Evolutionary conservation across 2,113 vertebrate genomes (phyloP).

Genomic region (Rafetus swinhoei): DNA sequence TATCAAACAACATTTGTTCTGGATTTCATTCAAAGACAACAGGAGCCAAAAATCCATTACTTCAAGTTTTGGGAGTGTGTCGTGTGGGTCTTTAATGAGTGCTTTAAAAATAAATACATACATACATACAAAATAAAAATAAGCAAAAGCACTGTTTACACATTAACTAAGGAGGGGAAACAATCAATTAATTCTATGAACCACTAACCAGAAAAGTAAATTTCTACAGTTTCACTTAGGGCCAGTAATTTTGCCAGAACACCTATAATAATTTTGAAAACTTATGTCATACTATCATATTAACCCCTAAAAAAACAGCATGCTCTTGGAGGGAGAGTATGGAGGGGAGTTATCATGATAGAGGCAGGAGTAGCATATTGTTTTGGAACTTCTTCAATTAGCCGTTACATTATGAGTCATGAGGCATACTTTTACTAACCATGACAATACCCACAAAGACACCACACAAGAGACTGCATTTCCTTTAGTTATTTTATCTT

Average conservation of each 20-base stretch:
- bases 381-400: not conserved
- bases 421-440: not conserved
- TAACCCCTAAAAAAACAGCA: not conserved
- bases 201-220: not conserved
- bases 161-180: constrained; percentile 41
- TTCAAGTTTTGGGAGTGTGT: constrained; percentile 51
- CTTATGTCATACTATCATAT: not conserved
- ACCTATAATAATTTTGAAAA: constrained; percentile 30
- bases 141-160: constrained; percentile 54
- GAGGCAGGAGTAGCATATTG: constrained; percentile 3
- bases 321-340: not conserved
- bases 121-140: constrained; percentile 40
- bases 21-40: constrained; percentile 61
- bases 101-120: constrained; percentile 61
- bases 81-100: constrained; percentile 30
- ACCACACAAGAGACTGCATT: not conserved
- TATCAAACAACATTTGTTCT: constrained; percentile 69
- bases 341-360: not conserved
- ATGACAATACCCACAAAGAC: not conserved
- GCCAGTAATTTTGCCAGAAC: constrained; percentile 33
- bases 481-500: constrained; percentile 21
- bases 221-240: constrained; percentile 24
- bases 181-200: not conserved
- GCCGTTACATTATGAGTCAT: not conserved
- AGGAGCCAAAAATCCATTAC: constrained; percentile 67